Evolutionary conservation across 2,797 vertebrate species (phyloP).

Genomic region (Pseudotriccus pelzelni): DNA sequence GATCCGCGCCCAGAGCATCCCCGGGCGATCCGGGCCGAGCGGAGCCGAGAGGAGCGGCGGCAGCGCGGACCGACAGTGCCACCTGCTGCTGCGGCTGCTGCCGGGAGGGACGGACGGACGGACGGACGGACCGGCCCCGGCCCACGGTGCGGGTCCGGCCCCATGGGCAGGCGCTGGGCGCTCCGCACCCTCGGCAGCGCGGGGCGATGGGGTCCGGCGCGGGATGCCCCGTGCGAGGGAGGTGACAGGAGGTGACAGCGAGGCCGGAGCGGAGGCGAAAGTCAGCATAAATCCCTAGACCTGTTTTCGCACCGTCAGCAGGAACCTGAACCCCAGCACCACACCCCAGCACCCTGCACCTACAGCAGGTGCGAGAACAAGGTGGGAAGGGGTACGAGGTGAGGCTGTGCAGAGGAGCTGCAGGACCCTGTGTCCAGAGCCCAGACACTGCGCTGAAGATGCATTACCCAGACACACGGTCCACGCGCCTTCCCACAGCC

Average conservation of each 20-base stretch:
- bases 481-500: accelerated
- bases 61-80: constrained; percentile 41
- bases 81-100: not conserved
- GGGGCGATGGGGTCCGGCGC: not conserved
- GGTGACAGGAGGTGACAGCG: not conserved
- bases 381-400: accelerated
- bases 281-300: not conserved
- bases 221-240: not conserved
- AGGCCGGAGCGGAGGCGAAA: not conserved
- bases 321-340: not conserved
- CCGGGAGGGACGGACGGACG: not conserved
- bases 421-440: not conserved
- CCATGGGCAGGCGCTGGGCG: not conserved
- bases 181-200: not conserved
- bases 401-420: not conserved
- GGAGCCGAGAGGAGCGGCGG: not conserved
- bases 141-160: not conserved
- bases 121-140: not conserved
- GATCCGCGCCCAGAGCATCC: not conserved
- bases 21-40: not conserved
- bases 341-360: not conserved
- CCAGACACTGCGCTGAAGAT: accelerated
- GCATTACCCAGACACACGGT: accelerated
- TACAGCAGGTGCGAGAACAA: accelerated
- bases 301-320: not conserved